Evolutionary conservation across 2,797 vertebrate genomes (phyloP), one percentile per base, ranked within the genome.

Genomic region (Heliangelus exortis): DNA sequence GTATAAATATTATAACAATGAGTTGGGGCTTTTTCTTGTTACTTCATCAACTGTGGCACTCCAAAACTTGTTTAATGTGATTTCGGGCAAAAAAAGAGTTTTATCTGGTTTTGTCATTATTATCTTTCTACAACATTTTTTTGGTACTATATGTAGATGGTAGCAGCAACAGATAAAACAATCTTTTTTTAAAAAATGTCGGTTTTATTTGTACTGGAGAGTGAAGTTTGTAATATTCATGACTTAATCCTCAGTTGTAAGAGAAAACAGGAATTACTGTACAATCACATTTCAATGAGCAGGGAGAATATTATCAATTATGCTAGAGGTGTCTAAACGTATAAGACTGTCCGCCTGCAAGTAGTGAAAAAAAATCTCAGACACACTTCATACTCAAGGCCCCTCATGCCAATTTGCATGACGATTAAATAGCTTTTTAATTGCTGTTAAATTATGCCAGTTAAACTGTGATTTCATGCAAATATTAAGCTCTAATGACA

Each of bases 401-500:
- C 96, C 97, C 96, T 97, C 95, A 96, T 94, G 97, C 98, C 98
- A 98, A 98, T 99, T 98, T 98, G 97, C 96, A 98, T 98, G 98
- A 98, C 92, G 94, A 98, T 98, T 98, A 98, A 99, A 99, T 99
- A 98, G 98, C 97, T 98, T 99, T 99, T 99, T 99, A 99, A 99
- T 99, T 99, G 98, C 98, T 98, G 96, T 98, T 98, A 98, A 99
- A 99, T 99, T 99, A 98, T 98, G 98, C 98, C 97, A 96, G 98
- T 98, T 99, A 98, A 99, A 99, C 98, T 98, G 98, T 98, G 98
- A 99, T 99, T 99, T 99, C 99, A 99, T 98, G 98, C 98, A 98
- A 99, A 98, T 98, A 99, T 99, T 98, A 98, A 99, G 98, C 98
- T 98, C 94, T 98, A 99, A 99, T 98, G 98, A 98, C 98, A 98